Evolutionary conservation across 2,113 vertebrate species (phyloP).

Genomic region (Trinectes maculatus): DNA sequence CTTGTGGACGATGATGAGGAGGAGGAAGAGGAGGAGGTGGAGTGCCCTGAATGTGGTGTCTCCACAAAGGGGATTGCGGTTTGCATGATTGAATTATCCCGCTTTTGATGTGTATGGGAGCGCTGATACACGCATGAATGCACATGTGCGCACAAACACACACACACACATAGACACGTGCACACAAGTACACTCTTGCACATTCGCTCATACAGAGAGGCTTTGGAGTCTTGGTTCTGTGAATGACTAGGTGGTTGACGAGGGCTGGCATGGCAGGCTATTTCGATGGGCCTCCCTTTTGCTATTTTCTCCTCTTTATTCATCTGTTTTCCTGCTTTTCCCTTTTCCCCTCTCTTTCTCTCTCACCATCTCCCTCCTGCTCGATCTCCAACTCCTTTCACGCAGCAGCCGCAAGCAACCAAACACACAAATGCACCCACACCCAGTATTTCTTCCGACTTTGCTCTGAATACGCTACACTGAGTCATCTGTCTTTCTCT

Average conservation of each 20-base stretch:
- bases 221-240: constrained; percentile 49
- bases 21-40: constrained; percentile 43
- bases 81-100: constrained; percentile 70
- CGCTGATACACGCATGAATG: constrained; percentile 37
- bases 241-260: constrained; percentile 65
- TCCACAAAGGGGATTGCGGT: constrained; percentile 65
- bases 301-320: constrained; percentile 37
- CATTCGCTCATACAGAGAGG: constrained; percentile 15
- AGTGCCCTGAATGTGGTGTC: constrained; percentile 60
- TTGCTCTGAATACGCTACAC: constrained; percentile 26
- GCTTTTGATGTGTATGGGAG: constrained; percentile 64
- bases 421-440: constrained; percentile 47
- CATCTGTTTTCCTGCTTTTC: constrained; percentile 18
- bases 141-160: constrained; percentile 12
- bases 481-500: constrained; percentile 17
- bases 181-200: constrained; percentile 9
- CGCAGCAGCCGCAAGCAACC: constrained; percentile 58
- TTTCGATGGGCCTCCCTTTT: constrained; percentile 41
- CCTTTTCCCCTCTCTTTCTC: constrained; percentile 5
- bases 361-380: constrained; percentile 17
- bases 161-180: constrained; percentile 8
- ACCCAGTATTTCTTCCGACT: constrained; percentile 46
- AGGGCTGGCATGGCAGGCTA: constrained; percentile 46
- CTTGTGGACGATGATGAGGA: constrained; percentile 63
- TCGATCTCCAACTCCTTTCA: constrained; percentile 47